Evolutionary conservation across 2,113 vertebrate genomes (phyloP).

Genomic region (Epinephelus cyanopodus): DNA sequence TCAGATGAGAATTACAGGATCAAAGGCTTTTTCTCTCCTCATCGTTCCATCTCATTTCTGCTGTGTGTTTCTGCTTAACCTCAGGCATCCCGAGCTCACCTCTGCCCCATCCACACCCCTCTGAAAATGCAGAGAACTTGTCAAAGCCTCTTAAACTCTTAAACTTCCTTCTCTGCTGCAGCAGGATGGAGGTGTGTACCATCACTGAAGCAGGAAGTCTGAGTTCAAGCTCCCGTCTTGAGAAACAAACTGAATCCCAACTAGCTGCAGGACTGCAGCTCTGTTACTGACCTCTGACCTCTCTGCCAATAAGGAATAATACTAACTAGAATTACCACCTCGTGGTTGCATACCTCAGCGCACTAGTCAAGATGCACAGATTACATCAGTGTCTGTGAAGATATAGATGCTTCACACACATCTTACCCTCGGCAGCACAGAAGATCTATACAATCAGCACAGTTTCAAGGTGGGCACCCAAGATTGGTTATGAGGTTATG

Average conservation of each 20-base stretch:
- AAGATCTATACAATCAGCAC: no score
- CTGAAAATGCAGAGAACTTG: constrained; percentile 39
- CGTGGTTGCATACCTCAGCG: no score
- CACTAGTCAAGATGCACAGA: no score
- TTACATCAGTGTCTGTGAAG: no score
- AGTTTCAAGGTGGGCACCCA: no score
- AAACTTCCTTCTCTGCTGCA: constrained; percentile 15
- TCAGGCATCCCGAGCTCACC: constrained; percentile 41
- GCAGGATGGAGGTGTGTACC: not conserved
- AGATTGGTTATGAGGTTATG: no score
- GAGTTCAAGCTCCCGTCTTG: not conserved
- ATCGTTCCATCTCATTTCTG: not conserved
- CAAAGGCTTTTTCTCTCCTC: constrained; percentile 49
- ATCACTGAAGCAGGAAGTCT: constrained; percentile 1
- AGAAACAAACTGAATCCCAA: not conserved
- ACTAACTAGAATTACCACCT: no score
- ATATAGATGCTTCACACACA: no score
- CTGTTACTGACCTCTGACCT: constrained; percentile 25
- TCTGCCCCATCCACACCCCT: constrained; percentile 29
- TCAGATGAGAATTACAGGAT: constrained; percentile 64
- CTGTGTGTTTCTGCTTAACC: constrained; percentile 44
- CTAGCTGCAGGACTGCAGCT: not conserved
- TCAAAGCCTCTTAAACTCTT: constrained; percentile 35
- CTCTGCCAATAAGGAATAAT: not conserved
- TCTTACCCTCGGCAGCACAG: no score